Evolutionary conservation across 2,888 invertebrate genomes (phyloP), one percentile per base, ranked within the genome.

Genomic region (Oeneis ivallda): DNA sequence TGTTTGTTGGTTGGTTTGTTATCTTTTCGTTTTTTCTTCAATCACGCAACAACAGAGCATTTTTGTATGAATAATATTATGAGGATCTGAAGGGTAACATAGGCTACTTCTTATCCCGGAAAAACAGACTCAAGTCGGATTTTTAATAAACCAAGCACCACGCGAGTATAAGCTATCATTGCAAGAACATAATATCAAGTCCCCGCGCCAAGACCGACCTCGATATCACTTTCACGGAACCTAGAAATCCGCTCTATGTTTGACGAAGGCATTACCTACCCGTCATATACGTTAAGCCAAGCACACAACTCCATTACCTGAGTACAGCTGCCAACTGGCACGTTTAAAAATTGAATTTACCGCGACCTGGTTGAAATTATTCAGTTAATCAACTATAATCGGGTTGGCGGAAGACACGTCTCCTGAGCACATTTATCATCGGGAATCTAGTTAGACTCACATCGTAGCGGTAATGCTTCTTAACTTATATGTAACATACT

Each of bases 331-430:
- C 71, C 74, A 60, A 67, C 64, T 70, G 70, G 71, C 74, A 60
- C 67, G 63, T 63, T 79, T 75, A 79, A 82, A 82, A 84, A 83
- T 79, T 79, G 74, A 79, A 80, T 83, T 80, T 75, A 68, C 75
- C 65, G 59, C 77, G 79, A 79, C 82, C 82, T 75, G 83, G 77
- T 85, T 86, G 75, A 78, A 76, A 79, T 79, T 79, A 81, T 82
- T 83, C 76, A 74, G 79, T 79, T 85, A 83, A 83, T 82, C 78
- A 79, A 79, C 73, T 72, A 68, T 81, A 82, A 84, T 81, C 78
- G 76, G 75, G 76, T 82, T 82, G 79, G 71, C 68, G 76, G 74
- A 65, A 68, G 64, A 56, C 41, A 41, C 19, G 56, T 56, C 56
- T 64, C 70, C 60, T 64, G 64, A 71, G 62, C 65, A 65, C 74